These are phyloP conservation scores for Caenorhabditis virilis DNA, from an alignment of 2,888 invertebrate genomes.

Conservation along the genomic window DNA sequence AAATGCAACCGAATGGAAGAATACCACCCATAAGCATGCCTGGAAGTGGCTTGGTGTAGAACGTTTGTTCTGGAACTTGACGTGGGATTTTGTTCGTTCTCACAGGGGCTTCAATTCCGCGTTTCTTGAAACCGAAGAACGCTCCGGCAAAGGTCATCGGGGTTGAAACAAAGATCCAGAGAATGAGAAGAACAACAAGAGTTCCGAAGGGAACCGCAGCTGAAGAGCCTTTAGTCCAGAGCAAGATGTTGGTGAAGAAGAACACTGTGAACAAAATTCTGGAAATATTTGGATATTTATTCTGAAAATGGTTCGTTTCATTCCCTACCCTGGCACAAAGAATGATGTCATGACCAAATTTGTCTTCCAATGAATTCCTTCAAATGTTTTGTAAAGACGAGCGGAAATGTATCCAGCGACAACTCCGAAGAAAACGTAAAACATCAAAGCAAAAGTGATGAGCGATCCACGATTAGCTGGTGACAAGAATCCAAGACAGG, in stretches of 20 bases:
- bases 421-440: slow-evolving; percentile 94
- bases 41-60: slow-evolving; percentile 89
- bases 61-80: slow-evolving; percentile 96
- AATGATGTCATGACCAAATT: slow-evolving; percentile 94
- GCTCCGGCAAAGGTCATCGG: slow-evolving; percentile 97
- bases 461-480: slow-evolving; percentile 97
- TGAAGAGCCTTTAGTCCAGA: slow-evolving; percentile 94
- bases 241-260: slow-evolving; percentile 91
- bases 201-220: slow-evolving; percentile 96
- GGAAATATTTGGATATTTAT: slow-evolving; percentile 58
- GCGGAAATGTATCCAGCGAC: slow-evolving; percentile 96
- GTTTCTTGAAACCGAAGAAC: slow-evolving; percentile 95
- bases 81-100: slow-evolving; percentile 97
- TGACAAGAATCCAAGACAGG: slow-evolving; percentile 96
- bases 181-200: slow-evolving; percentile 85
- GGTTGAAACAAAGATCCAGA: slow-evolving; percentile 98
- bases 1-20: slow-evolving; percentile 95
- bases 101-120: slow-evolving; percentile 93
- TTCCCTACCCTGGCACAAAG: slow-evolving; percentile 87
- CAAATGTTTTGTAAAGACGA: slow-evolving; percentile 93
- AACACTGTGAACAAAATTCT: slow-evolving; percentile 94
- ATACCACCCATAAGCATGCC: slow-evolving; percentile 96
- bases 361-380: slow-evolving; percentile 97
- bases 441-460: slow-evolving; percentile 95
- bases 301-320: slow-evolving; percentile 3